Percentiles rank a stretch among this genome's conserved stretches.
Evolutionary conservation across 2,113 vertebrate genomes (phyloP).

Genomic region (Gasterosteus aculeatus): DNA sequence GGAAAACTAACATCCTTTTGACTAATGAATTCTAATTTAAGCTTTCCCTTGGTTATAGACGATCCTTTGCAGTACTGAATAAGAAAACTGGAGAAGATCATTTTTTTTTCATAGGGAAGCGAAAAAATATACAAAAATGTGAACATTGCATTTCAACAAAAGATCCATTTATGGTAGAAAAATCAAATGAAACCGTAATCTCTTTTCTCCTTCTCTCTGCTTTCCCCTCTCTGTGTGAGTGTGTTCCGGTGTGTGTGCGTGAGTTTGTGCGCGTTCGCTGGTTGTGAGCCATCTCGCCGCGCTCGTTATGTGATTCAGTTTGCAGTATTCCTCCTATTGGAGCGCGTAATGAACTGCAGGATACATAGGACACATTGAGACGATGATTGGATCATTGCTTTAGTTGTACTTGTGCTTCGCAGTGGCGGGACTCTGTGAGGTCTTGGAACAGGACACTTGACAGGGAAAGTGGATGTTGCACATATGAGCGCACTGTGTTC

Average conservation of each 20-base stretch:
- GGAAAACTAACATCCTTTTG: constrained; percentile 35
- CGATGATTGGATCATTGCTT: constrained; percentile 49
- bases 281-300: constrained; percentile 28
- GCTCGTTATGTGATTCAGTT: constrained; percentile 48
- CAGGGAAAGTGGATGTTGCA: constrained; percentile 24
- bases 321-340: constrained; percentile 33
- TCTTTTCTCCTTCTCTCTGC: constrained; percentile 31
- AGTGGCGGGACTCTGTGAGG: neutral
- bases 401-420: constrained; percentile 33
- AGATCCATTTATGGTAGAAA: constrained; percentile 57
- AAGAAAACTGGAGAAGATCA: constrained; percentile 39
- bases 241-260: constrained; percentile 10
- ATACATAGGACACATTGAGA: constrained; percentile 45
- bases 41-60: constrained; percentile 23
- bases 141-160: constrained; percentile 64
- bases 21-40: constrained; percentile 42
- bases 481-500: constrained; percentile 30
- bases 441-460: constrained; percentile 21
- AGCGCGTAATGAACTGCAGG: constrained; percentile 53
- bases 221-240: constrained; percentile 3
- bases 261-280: constrained; percentile 14
- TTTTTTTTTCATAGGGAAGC: constrained; percentile 28
- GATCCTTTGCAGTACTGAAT: constrained; percentile 28
- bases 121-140: constrained; percentile 41
- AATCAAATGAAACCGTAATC: constrained; percentile 67